Evolutionary conservation across 2,113 vertebrate species (phyloP), one percentile per base, ranked within the genome.

Genomic region (Ceratotherium simum): DNA sequence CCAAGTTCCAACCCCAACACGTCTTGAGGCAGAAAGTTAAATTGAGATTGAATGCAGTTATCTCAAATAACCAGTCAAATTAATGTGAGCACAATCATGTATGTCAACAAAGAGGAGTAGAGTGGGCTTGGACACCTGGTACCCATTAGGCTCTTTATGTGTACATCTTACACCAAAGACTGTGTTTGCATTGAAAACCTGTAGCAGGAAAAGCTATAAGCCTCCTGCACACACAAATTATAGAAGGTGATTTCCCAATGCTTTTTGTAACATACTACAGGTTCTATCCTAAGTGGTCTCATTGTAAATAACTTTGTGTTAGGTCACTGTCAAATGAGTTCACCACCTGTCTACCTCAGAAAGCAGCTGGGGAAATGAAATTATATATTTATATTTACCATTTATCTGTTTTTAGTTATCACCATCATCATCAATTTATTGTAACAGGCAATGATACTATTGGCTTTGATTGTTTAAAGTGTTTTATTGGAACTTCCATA

Each of bases 141-240:
- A 94, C 85, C 85, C 54, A 97, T 64, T 98, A 94, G 42, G 84
- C 16, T 95, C 18, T 96, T 96, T 97, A 97, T 62, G 20, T 69
- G 31, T 75, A 84, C 48, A 72, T 54, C 82, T 93, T 70, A 97
- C 76, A 48, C 90, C 3, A 73, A 54, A 98, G 83, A 95, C 91
- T 97, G 96, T 9, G 25, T 94, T 86, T 98, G 87, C 70, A 82
- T 75, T 82, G 65, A 90, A 58, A 90, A 96, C 75, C 54, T 56
- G 1, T 33, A 65, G 39, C 46, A 79, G 33, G 56, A 82, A 96
- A 96, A 81, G n/a, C 64, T 80, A 60, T 79, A 94, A 87, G 70
- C 97, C 94, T 69, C 94, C 84, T 90, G 94, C 79, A 96, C 95
- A 91, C 86, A 90, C 82, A 97, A 97, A 96, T 90, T 72, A 25